Conservation (phyloP, 1,140 invertebrate species). For the Brachionus manjavacas region DNA sequence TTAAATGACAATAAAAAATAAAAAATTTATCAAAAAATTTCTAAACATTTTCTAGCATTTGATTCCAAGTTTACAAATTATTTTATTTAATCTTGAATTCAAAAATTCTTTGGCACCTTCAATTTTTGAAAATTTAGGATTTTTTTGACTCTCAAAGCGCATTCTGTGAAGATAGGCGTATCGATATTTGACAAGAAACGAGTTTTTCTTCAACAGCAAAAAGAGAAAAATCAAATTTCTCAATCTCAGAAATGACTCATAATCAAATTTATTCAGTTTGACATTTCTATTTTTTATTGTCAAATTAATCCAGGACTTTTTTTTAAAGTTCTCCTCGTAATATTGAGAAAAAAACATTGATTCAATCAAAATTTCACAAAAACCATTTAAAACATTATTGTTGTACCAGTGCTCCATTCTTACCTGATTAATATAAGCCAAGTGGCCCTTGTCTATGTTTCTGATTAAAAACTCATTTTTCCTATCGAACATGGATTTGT, state of each 20-base stretch:
- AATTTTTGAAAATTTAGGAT: not conserved
- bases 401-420: conserved; percentile 42
- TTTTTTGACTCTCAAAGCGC: not conserved
- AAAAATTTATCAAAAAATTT: no score
- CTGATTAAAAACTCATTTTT: not conserved
- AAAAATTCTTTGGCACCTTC: not conserved
- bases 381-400: not conserved
- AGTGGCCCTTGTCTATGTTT: conserved; percentile 26
- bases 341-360: conserved; percentile 8
- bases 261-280: not conserved
- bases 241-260: not conserved
- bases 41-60: not conserved
- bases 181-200: not conserved
- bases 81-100: not conserved
- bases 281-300: not conserved
- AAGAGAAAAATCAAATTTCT: conserved; percentile 32
- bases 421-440: conserved; percentile 22
- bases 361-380: conserved; percentile 41
- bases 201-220: not conserved
- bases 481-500: conserved; percentile 6
- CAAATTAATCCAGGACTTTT: not conserved
- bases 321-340: not conserved
- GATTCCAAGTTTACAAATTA: not conserved
- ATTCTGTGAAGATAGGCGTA: not conserved
- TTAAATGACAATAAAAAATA: no score